phyloP scores from a whole-genome alignment of 2,113 vertebrate genomes.

The Pheucticus melanocephalus region DNA sequence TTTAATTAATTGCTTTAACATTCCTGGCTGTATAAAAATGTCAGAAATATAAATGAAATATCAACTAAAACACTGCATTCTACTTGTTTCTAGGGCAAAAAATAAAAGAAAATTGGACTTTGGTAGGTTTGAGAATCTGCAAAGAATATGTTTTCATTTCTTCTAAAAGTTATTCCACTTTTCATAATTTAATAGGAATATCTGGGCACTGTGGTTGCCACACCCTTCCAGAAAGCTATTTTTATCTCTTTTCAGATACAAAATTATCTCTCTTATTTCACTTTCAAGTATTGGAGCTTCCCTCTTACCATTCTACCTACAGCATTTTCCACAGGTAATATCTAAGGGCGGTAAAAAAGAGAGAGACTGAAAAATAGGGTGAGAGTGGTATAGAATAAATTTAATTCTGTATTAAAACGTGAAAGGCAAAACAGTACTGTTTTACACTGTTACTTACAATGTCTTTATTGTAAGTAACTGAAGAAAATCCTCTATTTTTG shows the following conservation, averaged over 20 bases:
- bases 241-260: background rate
- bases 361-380: background rate
- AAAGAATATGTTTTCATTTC: background rate
- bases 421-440: background rate
- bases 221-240: background rate
- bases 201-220: background rate
- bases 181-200: background rate
- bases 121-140: background rate
- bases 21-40: background rate
- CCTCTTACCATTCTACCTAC: background rate
- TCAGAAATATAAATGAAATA: constrained; percentile 21
- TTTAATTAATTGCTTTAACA: constrained; percentile 35
- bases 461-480: background rate
- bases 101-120: background rate
- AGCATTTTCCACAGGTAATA: background rate
- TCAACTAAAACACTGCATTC: background rate
- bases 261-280: background rate
- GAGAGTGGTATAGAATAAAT: background rate
- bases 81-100: background rate
- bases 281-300: background rate
- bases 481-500: background rate
- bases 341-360: fast-evolving
- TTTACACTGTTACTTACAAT: too few species aligned
- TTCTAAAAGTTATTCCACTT: background rate
- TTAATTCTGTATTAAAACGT: background rate